Evolutionary conservation across 2,888 invertebrate species (phyloP), one percentile per base, ranked within the genome.

Genomic region (Melolontha melolontha): DNA sequence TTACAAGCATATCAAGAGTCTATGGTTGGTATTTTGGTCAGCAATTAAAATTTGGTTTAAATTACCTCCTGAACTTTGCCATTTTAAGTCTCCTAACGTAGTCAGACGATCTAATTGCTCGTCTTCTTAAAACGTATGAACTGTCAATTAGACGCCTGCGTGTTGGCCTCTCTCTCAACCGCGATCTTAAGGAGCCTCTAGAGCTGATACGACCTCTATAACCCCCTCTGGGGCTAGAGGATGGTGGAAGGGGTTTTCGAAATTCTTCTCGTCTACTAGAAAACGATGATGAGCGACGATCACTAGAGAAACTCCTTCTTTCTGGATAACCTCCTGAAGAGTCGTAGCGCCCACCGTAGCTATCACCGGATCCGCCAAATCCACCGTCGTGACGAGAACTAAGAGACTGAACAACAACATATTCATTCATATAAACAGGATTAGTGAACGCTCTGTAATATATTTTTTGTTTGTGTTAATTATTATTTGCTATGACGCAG

Each of bases 341-440:
- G 70, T 88, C 88, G 84, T 87, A 88, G 77, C 88, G 86, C 79
- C 86, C 81, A 77, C 85, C 85, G 79, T 86, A 85, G 81, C 86
- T 86, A 82, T 86, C 86, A 74, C 86, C 84, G 79, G 85, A 85
- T 79, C 85, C 85, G 77, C 86, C 87, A 84, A 86, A 74, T 65
- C 71, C 72, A 65, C 74, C 74, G 66, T 78, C 78, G 74, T 78
- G 79, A 70, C 82, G 82, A 74, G 83, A 81, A 74, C 81, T 81
- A 78, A 80, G 78, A 76, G 80, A 83, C 84, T 84, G 82, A 76
- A 81, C 77, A 81, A 81, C 76, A 79, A 67, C 66, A 67, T 62
- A 62, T 62, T 62, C 59, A 62, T 62, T 62, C 59, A 62, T 62
- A 29, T 62, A 62, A 62, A 62, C 59, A 62, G 59, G 59, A 62